Evolutionary conservation across 2,113 vertebrate species (phyloP).

Genomic region (Phodopus roborovskii): DNA sequence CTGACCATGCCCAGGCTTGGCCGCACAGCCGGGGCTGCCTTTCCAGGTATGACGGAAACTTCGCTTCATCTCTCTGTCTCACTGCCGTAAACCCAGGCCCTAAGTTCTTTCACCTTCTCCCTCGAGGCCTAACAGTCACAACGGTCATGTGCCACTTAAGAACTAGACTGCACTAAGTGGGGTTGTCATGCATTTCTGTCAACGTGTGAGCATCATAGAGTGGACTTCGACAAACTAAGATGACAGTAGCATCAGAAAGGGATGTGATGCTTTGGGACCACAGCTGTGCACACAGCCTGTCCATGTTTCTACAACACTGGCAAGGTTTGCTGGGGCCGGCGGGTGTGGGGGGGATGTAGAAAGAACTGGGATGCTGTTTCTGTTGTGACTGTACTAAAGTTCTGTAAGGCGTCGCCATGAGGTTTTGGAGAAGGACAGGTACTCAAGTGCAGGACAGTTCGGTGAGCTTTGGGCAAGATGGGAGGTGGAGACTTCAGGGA

Average conservation of each 20-base stretch:
- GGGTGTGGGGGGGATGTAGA: fast-evolving
- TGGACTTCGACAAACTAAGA: neutral
- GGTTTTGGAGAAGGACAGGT: neutral
- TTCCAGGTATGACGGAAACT: neutral
- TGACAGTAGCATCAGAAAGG: neutral
- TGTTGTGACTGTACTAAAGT: neutral
- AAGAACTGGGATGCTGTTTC: neutral
- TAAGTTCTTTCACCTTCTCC: neutral
- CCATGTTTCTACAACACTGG: neutral
- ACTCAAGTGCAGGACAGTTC: neutral
- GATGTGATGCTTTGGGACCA: neutral
- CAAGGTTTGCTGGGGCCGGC: neutral
- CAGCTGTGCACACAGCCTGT: too few relatives aligned
- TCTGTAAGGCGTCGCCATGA: neutral
- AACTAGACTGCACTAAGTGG: neutral
- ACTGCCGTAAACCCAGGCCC: neutral
- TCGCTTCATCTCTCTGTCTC: neutral
- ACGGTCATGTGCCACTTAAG: too few relatives aligned
- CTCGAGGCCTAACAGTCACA: too few relatives aligned
- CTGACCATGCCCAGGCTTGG: neutral
- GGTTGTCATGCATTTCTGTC: neutral
- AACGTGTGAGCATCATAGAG: neutral
- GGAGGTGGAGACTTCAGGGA: neutral
- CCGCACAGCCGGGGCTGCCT: neutral
- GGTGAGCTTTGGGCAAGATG: neutral